Base-by-base conservation (phyloP, 2,797 vertebrate genomes). In the Echiichthys vipera region DNA sequence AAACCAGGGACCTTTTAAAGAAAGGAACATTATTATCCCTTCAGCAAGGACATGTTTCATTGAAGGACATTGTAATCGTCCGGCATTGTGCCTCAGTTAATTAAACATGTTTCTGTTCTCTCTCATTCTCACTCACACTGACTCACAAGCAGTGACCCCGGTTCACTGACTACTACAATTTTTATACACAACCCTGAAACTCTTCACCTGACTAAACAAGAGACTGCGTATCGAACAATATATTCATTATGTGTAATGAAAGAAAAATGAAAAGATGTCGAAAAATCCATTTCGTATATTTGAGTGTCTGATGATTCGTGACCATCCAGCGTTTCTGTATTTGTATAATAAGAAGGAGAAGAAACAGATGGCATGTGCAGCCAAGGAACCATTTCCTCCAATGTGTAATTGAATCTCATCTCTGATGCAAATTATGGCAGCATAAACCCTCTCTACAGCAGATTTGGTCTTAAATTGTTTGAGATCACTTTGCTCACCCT, bases 361-460 rank as follows among this genome's bases (percentile, higher is more conserved):
- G n/a, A 77, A 76, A n/a, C 65, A 71, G 77, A 82, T 80, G 63
- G 73, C 14, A 30, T 55, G 53, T 34, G 66, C 64, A 54, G 47
- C 36, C 36, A 37, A 56, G 39, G 65, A 80, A 17, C 67, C 40
- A 25, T 55, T 15, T 71, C 49, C 22, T 53, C 30, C 10, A 9
- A 65, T 32, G 17, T 34, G 20, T n/a, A 59, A 64, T 5, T 9
- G 20, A 2, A 61, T 61, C 25, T 59, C 61, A 54, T 70, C 66
- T 37, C 20, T 37, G 39, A 56, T 73, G 42, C 8, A 50, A 70
- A 75, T 39, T 40, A 50, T 32, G 24, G 36, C 15, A 1, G 42
- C 34, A 30, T 20, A 51, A 62, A 61, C 22, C 32, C n/a, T 29
- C 29, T 58, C 30, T 10, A 22, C 2, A 45, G 39, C 22, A 57